Evolutionary conservation across 2,797 vertebrate genomes (phyloP).

Genomic region (Falco biarmicus): DNA sequence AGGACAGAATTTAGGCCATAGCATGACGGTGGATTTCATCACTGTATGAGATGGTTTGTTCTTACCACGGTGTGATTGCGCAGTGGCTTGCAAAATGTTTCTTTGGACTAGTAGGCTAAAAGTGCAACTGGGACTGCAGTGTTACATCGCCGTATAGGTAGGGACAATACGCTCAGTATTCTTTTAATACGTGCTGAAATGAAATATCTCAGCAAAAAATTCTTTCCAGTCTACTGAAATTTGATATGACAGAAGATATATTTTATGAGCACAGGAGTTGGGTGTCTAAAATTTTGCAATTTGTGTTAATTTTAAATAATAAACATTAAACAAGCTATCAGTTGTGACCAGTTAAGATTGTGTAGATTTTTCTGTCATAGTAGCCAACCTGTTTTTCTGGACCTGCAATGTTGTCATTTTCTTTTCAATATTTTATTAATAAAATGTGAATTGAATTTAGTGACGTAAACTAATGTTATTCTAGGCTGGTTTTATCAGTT

Average conservation of each 20-base stretch:
- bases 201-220: neutral
- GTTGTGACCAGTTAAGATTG: slow-evolving; percentile 53
- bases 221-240: slow-evolving; percentile 48
- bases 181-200: neutral
- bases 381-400: slow-evolving; percentile 64
- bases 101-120: neutral
- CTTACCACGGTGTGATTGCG: neutral
- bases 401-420: slow-evolving; percentile 64
- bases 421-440: slow-evolving; percentile 69
- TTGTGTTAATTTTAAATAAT: slow-evolving; percentile 56
- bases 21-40: neutral
- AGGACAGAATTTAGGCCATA: neutral
- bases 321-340: slow-evolving; percentile 41
- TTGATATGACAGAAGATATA: slow-evolving; percentile 60
- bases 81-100: neutral
- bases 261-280: slow-evolving; percentile 68
- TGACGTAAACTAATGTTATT: slow-evolving; percentile 67
- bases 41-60: neutral
- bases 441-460: slow-evolving; percentile 72
- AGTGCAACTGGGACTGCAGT: neutral
- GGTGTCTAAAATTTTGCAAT: slow-evolving; percentile 63
- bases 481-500: slow-evolving; percentile 77
- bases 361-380: slow-evolving; percentile 59
- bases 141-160: neutral
- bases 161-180: neutral